These are phyloP conservation scores for Myotis pilosus DNA, from an alignment of 2,797 vertebrate genomes.

Conservation along the genomic window DNA sequence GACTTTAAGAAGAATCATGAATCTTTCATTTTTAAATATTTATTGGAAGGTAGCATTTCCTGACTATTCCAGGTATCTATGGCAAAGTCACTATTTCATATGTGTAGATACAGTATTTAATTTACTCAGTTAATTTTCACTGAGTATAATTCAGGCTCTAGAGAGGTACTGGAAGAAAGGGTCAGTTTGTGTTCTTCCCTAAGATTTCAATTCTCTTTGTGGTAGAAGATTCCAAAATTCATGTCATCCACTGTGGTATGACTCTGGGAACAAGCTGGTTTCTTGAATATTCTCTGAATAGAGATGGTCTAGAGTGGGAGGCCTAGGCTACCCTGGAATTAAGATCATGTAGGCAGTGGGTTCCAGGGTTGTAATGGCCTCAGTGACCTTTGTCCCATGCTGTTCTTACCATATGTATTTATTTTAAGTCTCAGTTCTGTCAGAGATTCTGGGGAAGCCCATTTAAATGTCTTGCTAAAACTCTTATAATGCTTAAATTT, in stretches of 20 bases:
- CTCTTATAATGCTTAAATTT: not conserved
- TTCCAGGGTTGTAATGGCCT: not conserved
- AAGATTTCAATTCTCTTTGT: not conserved
- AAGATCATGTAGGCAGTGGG: not conserved
- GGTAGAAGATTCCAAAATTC: not conserved
- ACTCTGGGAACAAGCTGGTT: not conserved
- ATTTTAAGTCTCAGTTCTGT: not conserved
- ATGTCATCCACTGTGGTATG: not conserved
- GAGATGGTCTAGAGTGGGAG: not conserved
- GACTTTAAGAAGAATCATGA: not conserved
- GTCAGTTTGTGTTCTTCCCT: not conserved
- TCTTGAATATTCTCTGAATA: not conserved
- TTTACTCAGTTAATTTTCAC: not conserved
- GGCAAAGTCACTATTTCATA: not conserved
- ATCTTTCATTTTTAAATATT: not conserved
- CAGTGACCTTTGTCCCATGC: not conserved
- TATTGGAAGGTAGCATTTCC: not conserved
- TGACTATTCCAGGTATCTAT: not conserved
- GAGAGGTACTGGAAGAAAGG: not conserved
- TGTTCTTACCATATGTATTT: not conserved
- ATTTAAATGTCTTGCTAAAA: slow-evolving; percentile 27
- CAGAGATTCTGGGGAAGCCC: not conserved
- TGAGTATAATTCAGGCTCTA: not conserved
- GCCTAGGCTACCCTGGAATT: not conserved
- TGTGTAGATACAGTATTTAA: not conserved